Evolutionary conservation across 2,113 vertebrate species (phyloP), one percentile per base, ranked within the genome.

Genomic region (Nycticryphes semicollaris): DNA sequence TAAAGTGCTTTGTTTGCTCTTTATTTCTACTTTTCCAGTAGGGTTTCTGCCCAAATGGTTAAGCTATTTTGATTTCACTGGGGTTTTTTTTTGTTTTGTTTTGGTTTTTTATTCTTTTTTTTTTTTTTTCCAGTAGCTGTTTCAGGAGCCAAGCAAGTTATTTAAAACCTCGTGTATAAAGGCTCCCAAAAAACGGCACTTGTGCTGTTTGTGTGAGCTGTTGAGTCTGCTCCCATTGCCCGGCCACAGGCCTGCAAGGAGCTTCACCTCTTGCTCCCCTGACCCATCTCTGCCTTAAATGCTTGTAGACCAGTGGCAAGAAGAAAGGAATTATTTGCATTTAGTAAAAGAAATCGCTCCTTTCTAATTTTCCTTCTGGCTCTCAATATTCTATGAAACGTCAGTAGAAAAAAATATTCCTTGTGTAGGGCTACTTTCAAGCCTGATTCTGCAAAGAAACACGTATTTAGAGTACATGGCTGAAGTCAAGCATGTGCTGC

Each of bases 381-480:
- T 80, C 22, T 77, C 45, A 48, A 25, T 69, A n/a, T n/a, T 56
- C 37, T 37, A 13, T 17, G 66, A 68, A 62, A 37, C 15, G 19
- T 93, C n/a, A 37, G 12, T 37, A 57, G 22, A 57, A 73, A 85
- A 60, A 50, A n/a, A 9, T 33, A 59, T 54, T 59, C 35, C 28
- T 35, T n/a, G 7, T 45, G 33, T 14, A 22, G 41, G 27, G 27
- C 28, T 73, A 3, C 37, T 77, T 62, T 25, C 14, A 63, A 91
- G 22, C 20, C 53, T 28, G 33, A 66, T 70, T 92, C 37, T 67
- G 68, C 35, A 43, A 76, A 80, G 51, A 66, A 53, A 28, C 17
- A 18, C 0, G 1, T 64, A 8, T 0, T 0, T 15, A 27, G 22
- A 27, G 47, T 62, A 47, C n/a, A 6, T 1, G n/a, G 79, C 56